These are phyloP conservation scores for Penaeus monodon DNA, from an alignment of 2,888 invertebrate species.

Conservation along the genomic window DNA sequence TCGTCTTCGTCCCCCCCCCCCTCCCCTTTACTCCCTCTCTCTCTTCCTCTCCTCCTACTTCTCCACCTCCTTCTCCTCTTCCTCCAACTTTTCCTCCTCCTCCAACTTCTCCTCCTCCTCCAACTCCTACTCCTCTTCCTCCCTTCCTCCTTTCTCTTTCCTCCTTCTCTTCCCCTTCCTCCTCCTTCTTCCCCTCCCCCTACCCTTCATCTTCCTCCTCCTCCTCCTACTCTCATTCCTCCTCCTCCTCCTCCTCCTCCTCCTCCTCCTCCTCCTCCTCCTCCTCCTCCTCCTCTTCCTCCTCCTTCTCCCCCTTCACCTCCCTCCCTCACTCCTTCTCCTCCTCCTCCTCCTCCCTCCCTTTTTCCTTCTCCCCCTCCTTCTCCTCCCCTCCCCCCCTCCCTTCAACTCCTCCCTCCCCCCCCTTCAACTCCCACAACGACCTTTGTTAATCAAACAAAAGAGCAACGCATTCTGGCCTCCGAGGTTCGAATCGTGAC, in stretches of 20 bases:
- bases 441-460: no score
- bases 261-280: background rate
- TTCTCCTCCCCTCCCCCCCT: background rate
- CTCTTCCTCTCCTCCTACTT: background rate
- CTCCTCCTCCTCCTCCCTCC: background rate
- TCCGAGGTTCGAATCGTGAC: no score
- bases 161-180: background rate
- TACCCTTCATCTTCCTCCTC: background rate
- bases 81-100: background rate
- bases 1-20: no score
- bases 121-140: background rate
- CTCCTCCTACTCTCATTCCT: background rate
- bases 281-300: background rate
- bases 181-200: background rate
- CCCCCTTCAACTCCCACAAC: background rate
- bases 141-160: no score
- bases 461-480: no score
- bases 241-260: background rate
- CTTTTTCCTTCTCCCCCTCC: background rate
- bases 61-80: background rate
- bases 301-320: background rate
- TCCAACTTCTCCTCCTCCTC: background rate
- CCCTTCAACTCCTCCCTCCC: no score
- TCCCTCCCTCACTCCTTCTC: background rate
- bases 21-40: background rate